Evolutionary conservation across 2,797 vertebrate genomes (phyloP), one percentile per base, ranked within the genome.

Genomic region (Benthosema pterotum): DNA sequence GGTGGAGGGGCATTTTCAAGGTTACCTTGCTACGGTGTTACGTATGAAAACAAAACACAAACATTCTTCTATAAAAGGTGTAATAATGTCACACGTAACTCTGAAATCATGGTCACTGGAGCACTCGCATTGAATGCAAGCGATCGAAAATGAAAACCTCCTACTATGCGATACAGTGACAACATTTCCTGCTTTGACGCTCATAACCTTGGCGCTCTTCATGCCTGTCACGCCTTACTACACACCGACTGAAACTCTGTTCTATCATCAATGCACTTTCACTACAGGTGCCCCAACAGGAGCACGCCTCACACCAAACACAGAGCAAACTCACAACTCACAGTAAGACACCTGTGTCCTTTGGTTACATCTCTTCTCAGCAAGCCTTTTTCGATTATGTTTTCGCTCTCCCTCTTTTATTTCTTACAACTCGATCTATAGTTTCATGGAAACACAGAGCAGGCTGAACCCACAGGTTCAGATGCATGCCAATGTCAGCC

Each of bases 21-120:
- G 63, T 51, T 43, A 22, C n/a, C n/a, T 62, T 11, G 25, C 57
- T 56, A 32, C 15, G n/a, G 54, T 16, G 15, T 22, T 6, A 61
- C 17, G 58, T 9, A 9, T 11, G 32, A 11, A 38, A 38, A 38
- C 9, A 56, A 63, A 60, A 57, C n/a, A 50, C 43, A 63, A 15
- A 19, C 65, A 57, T 69, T 62, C 42, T 46, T 64, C 57, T 59
- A 28, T 58, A 38, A 38, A 68, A 65, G 57, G 46, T 25, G n/a
- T n/a, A n/a, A n/a, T n/a, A 11, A 16, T 4, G 32, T 9, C 8
- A 38, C 32, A 38, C 11, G 8, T 2, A 38, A 38, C 32, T 32
- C 8, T 32, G 6, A 32, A 32, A 32, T 32, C 14, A 54, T 1
- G 38, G 25, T 32, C 45, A 42, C 14, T 14, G 18, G 9, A 57